Evolutionary conservation across 2,888 invertebrate genomes (phyloP).

Genomic region (Apocheima hispidaria): DNA sequence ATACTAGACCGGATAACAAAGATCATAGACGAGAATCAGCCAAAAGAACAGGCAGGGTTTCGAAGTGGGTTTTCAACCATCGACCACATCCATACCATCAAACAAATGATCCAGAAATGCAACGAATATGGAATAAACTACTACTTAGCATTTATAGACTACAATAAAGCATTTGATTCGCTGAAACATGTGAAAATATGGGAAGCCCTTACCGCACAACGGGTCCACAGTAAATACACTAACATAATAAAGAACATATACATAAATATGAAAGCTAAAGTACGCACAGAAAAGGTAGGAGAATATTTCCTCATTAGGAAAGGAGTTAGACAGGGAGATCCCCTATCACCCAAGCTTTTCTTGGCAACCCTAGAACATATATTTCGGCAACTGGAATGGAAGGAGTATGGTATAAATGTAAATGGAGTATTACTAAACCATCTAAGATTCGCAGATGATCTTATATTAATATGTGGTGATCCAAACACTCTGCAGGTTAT

Average conservation of each 20-base stretch:
- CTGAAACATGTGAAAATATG: background rate
- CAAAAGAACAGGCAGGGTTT: background rate
- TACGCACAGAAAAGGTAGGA: background rate
- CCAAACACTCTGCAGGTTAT: background rate
- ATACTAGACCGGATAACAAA: background rate
- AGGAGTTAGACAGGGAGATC: constrained; percentile 3
- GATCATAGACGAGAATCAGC: background rate
- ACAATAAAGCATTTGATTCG: background rate
- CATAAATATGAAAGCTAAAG: background rate
- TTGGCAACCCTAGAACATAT: background rate
- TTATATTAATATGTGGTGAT: background rate
- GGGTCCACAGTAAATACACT: background rate
- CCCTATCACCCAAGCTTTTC: constrained; percentile 1
- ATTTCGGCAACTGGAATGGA: background rate
- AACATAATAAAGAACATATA: background rate
- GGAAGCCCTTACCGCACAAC: background rate
- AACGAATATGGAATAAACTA: background rate
- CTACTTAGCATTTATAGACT: background rate
- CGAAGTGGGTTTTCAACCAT: background rate
- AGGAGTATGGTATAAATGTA: background rate
- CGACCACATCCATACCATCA: background rate
- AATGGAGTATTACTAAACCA: background rate
- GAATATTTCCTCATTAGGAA: background rate
- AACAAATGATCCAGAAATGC: background rate
- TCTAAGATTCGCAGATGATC: background rate